Percentiles rank a stretch among this genome's conserved stretches.
These are phyloP conservation scores for Hypselothyrea guttata DNA, from an alignment of 2,888 invertebrate species.

Conservation along the genomic window DNA sequence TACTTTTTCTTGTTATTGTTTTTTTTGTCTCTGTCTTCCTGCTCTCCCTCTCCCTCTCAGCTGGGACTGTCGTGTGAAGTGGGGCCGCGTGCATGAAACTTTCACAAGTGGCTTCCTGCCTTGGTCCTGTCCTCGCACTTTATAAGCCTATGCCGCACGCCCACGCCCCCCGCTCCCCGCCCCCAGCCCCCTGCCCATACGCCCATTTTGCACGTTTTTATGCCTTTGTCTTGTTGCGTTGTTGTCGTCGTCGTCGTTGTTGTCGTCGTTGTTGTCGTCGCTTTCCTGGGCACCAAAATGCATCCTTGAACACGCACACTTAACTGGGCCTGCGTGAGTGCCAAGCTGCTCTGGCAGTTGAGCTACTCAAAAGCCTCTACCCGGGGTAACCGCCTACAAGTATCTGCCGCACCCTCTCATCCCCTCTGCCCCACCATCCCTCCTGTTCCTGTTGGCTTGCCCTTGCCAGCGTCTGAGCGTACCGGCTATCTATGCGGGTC, in stretches of 20 bases:
- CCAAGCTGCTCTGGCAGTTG: conserved; percentile 59
- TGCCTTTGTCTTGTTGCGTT: conserved; percentile 75
- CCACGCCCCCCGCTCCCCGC: conserved; percentile 44
- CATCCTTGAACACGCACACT: conserved; percentile 77
- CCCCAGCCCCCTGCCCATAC: conserved; percentile 45
- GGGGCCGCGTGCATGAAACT: conserved; percentile 78
- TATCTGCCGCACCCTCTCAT: conserved; percentile 1
- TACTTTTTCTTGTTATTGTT: background rate
- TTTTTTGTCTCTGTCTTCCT: background rate
- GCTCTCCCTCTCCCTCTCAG: conserved; percentile 2
- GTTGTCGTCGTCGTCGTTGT: conserved; percentile 30
- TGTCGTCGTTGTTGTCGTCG: conserved; percentile 51
- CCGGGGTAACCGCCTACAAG: conserved; percentile 40
- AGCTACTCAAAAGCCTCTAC: conserved; percentile 49
- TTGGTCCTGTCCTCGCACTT: conserved; percentile 65
- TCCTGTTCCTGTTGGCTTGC: conserved; percentile 64
- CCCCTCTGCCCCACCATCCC: background rate
- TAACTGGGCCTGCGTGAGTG: conserved; percentile 78
- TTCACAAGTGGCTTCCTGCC: conserved; percentile 77
- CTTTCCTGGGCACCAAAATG: conserved; percentile 74
- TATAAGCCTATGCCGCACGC: conserved; percentile 63
- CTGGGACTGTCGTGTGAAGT: conserved; percentile 71
- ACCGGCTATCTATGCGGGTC: conserved; percentile 60
- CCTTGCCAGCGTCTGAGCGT: conserved; percentile 67
- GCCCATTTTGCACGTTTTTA: conserved; percentile 75